Evolutionary conservation across 2,113 vertebrate species (phyloP), one percentile per base, ranked within the genome.

Genomic region (Herpailurus yagouaroundi): DNA sequence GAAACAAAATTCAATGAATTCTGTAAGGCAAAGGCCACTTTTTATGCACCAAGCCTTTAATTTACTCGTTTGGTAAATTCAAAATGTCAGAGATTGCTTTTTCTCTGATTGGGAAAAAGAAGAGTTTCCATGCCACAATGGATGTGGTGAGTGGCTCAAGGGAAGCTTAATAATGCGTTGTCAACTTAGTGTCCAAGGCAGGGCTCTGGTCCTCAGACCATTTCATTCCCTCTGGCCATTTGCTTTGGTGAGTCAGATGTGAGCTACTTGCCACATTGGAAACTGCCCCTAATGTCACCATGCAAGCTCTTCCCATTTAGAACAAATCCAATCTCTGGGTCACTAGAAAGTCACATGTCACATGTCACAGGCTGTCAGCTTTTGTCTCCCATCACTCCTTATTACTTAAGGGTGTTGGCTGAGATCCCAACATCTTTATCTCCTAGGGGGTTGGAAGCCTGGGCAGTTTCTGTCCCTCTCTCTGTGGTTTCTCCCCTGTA

Each of bases 361-460:
- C 73, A 71, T 27, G 93, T 45, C 64, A 82, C 45, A 84, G 16
- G 33, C n/a, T 87, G 81, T 83, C 91, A 89, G n/a, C 63, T 83
- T 73, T 86, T 87, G 63, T 83, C 25, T 90, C 25, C 33, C 64
- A 94, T 95, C 93, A 91, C 27, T 95, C 55, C 85, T 97, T 96
- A 80, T 89, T 91, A 76, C 33, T 80, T 85, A 88, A 74, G 23
- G 25, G 25, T 77, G 19, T 82, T 92, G 86, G 71, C 96, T 88
- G 74, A 89, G 60, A 85, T 91, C 50, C 86, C 76, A 81, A 27
- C 77, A 33, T 85, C 71, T 82, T 97, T 91, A 55, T 66, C 52
- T 95, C 29, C 25, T 66, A 69, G 6, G 25, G 18, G 25, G 3
- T 7, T 71, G 50, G 36, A 36, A 60, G n/a, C 19, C 7, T 18